Evolutionary conservation across 1,140 invertebrate genomes (phyloP).

Genomic region (Heliconius hermathena): DNA sequence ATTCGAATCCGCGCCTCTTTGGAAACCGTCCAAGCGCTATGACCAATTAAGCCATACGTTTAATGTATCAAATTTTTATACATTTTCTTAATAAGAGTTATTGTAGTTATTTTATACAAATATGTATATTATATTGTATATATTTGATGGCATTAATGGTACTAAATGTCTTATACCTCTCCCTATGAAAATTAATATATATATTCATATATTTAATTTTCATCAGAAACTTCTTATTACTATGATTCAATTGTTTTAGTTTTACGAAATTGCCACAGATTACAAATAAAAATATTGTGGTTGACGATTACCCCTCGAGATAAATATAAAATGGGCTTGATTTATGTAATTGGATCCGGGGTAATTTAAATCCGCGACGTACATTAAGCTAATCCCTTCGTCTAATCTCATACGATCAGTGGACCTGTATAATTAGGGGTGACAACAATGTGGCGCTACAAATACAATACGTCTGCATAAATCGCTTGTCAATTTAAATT

Average conservation of each 20-base stretch:
- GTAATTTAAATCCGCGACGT: constrained; percentile 42
- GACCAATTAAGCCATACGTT: no score
- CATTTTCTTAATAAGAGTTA: no score
- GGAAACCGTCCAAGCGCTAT: no score
- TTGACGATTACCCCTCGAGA: constrained; percentile 12
- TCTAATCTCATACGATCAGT: constrained; percentile 65
- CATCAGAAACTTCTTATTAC: no score
- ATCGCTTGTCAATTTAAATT: constrained; percentile 79
- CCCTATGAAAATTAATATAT: no score
- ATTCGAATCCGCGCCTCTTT: no score
- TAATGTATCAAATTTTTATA: no score
- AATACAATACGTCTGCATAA: constrained; percentile 72
- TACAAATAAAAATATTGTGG: background rate
- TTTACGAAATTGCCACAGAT: background rate
- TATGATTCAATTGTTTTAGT: background rate
- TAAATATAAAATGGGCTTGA: constrained; percentile 36
- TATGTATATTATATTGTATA: background rate
- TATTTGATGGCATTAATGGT: background rate
- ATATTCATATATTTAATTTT: no score
- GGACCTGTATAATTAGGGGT: constrained; percentile 76
- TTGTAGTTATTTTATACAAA: background rate
- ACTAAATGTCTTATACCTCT: no score
- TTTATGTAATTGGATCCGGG: constrained; percentile 41
- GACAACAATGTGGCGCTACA: constrained; percentile 67
- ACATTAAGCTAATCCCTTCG: constrained; percentile 64